Evolutionary conservation across 2,113 vertebrate genomes (phyloP), one percentile per base, ranked within the genome.

Genomic region (Myrmophylax atrothorax): DNA sequence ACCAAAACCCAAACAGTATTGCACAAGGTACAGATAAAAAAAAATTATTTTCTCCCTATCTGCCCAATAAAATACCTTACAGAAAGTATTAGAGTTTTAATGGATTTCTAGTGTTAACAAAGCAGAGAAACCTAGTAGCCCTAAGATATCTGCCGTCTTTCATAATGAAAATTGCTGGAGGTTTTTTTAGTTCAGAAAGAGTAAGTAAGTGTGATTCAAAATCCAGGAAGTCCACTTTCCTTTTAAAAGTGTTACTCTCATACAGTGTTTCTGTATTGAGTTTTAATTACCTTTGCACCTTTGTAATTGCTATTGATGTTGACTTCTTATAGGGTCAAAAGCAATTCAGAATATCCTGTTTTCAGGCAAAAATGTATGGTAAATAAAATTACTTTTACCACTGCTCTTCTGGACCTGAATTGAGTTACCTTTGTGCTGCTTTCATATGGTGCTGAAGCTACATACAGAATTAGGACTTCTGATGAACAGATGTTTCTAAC

Each of bases 381-480:
- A 70, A 85, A 50, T 78, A 33, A 78, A 67, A 52, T 66, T 56
- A 46, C 33, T 82, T 40, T 0, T 67, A 13, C 79, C 66, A 38
- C 44, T 2, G 3, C 33, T 87, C 44, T 84, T 69, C 40, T 0
- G 1, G 31, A 69, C 40, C 49, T 59, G 35, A 38, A 10, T 0
- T 59, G 38, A 68, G 10, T 35, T 79, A 64, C 25, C 2, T 72
- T 83, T 90, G 28, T 56, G 7, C 12, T 79, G 33, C 20, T 90
- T 64, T 86, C n/a, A 14, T 60, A 5, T 5, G 7, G 15, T 73
- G 15, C 28, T 49, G 42, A 55, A 66, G 46, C 11, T 56, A 67
- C 17, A 25, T 8, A 23, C 5, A 72, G 16, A 23, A 33, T 47
- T 33, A 88, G 40, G 33, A 52, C 72, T 86, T 76, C 40, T 60